phyloP scores from a whole-genome alignment of 2,888 invertebrate species.

The Drosophila yooni region DNA sequence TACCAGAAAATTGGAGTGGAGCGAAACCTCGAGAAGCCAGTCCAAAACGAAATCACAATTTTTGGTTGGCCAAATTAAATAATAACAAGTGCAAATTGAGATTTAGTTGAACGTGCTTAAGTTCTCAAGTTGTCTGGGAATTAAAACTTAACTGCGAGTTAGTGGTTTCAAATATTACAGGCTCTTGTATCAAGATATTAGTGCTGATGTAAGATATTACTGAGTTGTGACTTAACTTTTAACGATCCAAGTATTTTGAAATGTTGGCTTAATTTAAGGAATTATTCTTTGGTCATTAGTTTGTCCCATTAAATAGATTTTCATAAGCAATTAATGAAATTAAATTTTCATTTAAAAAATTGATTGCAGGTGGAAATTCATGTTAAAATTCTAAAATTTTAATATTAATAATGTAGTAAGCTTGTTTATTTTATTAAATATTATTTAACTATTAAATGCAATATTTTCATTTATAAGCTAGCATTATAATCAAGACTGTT shows the following conservation, averaged over 20 bases:
- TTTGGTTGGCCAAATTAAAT: slow-evolving; percentile 61
- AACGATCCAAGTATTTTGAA: not conserved
- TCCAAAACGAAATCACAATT: slow-evolving; percentile 34
- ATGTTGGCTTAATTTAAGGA: not conserved
- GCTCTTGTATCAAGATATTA: not conserved
- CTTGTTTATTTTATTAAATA: not conserved
- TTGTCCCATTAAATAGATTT: not conserved
- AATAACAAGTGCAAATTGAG: slow-evolving; percentile 72
- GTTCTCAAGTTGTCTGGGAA: slow-evolving; percentile 22
- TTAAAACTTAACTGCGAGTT: not conserved
- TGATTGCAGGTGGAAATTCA: not conserved
- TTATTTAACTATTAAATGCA: not conserved
- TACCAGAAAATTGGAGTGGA: slow-evolving; percentile 38
- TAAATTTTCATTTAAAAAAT: not conserved
- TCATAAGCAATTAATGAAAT: not conserved
- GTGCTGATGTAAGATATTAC: not conserved
- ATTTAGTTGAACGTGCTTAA: slow-evolving; percentile 55
- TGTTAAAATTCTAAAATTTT: not conserved
- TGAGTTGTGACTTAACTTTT: not conserved
- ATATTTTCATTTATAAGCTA: not conserved
- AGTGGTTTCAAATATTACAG: not conserved
- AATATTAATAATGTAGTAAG: not conserved
- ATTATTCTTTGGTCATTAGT: not conserved
- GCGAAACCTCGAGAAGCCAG: slow-evolving; percentile 19
- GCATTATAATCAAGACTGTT: not conserved